A percentile compares a stretch with the other conserved stretches of the same genome.
These are phyloP conservation scores for Mystacides longicornis DNA, from an alignment of 2,888 invertebrate species.

Conservation along the genomic window DNA sequence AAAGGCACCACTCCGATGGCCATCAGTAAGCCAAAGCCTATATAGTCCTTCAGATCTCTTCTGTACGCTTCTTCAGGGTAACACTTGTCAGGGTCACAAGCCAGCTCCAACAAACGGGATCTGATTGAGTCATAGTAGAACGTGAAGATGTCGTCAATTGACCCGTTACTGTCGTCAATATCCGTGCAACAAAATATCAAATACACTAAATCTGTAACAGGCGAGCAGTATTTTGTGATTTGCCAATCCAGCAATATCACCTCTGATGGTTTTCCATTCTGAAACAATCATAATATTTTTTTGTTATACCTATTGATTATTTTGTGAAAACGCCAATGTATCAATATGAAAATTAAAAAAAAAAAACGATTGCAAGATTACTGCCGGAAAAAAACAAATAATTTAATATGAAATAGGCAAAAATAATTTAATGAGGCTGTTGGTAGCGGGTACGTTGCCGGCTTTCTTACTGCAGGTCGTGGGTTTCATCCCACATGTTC, in stretches of 20 bases:
- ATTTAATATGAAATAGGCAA: too few relatives aligned
- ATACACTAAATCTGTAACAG: conserved; percentile 8
- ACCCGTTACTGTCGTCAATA: conserved; percentile 2
- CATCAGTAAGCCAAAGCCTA: conserved; percentile 4
- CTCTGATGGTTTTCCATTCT: conserved; percentile 12
- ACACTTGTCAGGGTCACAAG: conserved; percentile 7
- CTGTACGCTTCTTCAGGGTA: conserved; percentile 7
- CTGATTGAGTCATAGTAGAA: conserved; percentile 10
- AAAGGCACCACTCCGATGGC: neutral
- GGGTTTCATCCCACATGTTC: too few relatives aligned
- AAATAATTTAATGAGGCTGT: too few relatives aligned
- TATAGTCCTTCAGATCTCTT: conserved; percentile 3
- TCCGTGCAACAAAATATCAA: conserved; percentile 10
- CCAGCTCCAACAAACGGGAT: neutral
- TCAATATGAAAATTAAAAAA: too few relatives aligned
- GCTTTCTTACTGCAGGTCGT: too few relatives aligned
- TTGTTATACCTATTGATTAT: too few relatives aligned
- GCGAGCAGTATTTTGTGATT: conserved; percentile 8
- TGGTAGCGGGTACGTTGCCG: too few relatives aligned
- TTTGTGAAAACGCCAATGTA: too few relatives aligned
- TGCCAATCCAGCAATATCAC: conserved; percentile 21
- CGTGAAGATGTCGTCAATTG: conserved; percentile 3
- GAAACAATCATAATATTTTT: too few relatives aligned
- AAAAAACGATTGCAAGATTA: too few relatives aligned
- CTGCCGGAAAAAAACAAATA: too few relatives aligned